These are phyloP conservation scores for Delphinapterus leucas DNA, from an alignment of 2,113 vertebrate genomes.

Conservation along the genomic window DNA sequence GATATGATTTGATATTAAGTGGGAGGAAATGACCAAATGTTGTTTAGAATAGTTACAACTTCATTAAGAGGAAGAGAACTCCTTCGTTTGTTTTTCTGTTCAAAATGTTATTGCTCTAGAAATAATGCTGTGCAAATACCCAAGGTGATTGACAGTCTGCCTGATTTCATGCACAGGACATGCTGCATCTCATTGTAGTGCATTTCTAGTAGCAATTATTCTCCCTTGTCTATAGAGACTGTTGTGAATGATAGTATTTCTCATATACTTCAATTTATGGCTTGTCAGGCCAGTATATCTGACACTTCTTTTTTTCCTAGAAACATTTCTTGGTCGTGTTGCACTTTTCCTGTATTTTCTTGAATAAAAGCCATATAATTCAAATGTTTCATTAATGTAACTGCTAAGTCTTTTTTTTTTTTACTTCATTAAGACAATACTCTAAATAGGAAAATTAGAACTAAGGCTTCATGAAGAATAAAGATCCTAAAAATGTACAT, in stretches of 20 bases:
- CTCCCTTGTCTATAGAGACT: background rate
- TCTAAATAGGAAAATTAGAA: background rate
- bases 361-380: background rate
- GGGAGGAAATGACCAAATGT: background rate
- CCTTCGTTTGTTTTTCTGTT: background rate
- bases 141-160: too few relatives aligned
- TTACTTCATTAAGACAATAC: background rate
- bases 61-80: background rate
- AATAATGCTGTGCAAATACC: background rate
- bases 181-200: background rate
- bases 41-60: background rate
- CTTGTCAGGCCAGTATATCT: background rate
- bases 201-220: background rate
- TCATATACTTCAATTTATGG: background rate
- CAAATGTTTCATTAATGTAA: background rate
- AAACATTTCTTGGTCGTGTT: background rate
- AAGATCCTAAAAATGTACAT: background rate
- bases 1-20: background rate
- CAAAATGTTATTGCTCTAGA: background rate
- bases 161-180: background rate
- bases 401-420: background rate
- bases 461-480: background rate
- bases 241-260: background rate
- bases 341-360: background rate
- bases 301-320: background rate